phyloP scores from a whole-genome alignment of 2,888 invertebrate species.

The Seira musarum region DNA sequence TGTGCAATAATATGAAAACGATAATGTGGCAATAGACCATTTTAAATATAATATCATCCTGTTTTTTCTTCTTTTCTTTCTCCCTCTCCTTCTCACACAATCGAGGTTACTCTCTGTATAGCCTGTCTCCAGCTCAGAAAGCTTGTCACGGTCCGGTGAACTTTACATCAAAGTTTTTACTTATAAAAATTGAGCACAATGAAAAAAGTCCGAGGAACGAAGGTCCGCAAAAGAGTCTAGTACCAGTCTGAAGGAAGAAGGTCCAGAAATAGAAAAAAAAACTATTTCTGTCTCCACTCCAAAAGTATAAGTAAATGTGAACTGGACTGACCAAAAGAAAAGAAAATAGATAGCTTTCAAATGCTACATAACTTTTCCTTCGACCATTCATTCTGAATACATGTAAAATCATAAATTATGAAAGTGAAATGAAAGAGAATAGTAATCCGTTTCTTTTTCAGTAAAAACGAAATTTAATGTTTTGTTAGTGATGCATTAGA shows the following conservation, averaged over 20 bases:
- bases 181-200: conserved; percentile 32
- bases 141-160: conserved; percentile 44
- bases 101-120: not conserved
- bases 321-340: not conserved
- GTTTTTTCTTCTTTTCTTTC: not conserved
- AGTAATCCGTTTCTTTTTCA: not conserved
- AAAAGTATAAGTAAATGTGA: no score
- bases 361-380: conserved; percentile 1
- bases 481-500: not conserved
- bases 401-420: conserved; percentile 8
- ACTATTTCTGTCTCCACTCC: no score
- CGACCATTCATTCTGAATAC: not conserved
- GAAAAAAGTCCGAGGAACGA: conserved; percentile 21
- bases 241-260: no score
- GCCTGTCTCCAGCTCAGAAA: not conserved
- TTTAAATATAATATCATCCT: conserved; percentile 11
- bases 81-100: conserved; percentile 1
- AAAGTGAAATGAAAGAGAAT: not conserved
- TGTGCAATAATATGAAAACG: conserved; percentile 36
- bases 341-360: not conserved
- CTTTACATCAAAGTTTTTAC: conserved; percentile 43
- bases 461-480: not conserved
- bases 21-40: conserved; percentile 30
- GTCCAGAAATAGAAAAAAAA: no score
- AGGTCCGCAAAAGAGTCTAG: not conserved